These are phyloP conservation scores for Brenthis ino DNA, from an alignment of 2,888 invertebrate species.

Conservation along the genomic window DNA sequence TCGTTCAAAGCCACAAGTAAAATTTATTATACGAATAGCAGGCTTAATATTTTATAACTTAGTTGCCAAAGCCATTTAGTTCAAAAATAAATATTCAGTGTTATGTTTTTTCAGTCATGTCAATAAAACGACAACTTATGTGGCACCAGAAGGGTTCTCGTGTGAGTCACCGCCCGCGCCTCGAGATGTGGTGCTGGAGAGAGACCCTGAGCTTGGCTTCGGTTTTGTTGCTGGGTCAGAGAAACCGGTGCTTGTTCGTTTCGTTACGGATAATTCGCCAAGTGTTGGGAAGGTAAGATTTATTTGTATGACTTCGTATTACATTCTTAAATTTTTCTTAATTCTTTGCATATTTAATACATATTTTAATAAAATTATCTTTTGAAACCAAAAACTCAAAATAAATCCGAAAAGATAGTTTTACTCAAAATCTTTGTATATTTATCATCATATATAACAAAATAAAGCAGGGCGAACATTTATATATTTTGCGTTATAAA, in stretches of 20 bases:
- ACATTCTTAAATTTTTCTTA: background rate
- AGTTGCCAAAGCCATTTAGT: background rate
- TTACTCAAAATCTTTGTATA: too few species aligned
- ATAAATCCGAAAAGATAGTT: too few species aligned
- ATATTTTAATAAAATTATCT: too few species aligned
- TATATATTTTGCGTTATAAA: too few species aligned
- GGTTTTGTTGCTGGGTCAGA: constrained; percentile 98
- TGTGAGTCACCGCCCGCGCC: constrained; percentile 91
- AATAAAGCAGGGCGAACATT: too few species aligned
- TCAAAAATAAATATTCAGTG: background rate
- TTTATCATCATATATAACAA: too few species aligned
- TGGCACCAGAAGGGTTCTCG: constrained; percentile 87
- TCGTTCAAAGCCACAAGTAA: too few species aligned
- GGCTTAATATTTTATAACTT: background rate
- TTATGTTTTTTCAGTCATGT: constrained; percentile 82
- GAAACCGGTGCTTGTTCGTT: constrained; percentile 94
- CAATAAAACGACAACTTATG: constrained; percentile 95
- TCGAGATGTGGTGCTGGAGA: constrained; percentile 86
- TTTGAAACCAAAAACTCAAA: too few species aligned
- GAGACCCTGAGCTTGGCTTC: constrained; percentile 92
- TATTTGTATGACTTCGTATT: too few species aligned
- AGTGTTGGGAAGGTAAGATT: constrained; percentile 89
- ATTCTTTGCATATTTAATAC: background rate
- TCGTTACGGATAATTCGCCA: constrained; percentile 94
- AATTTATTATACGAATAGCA: too few species aligned